A percentile compares a stretch with the other conserved stretches of the same genome.
Evolutionary conservation across 2,797 vertebrate genomes (phyloP).

Genomic region (Peromyscus aztecus): DNA sequence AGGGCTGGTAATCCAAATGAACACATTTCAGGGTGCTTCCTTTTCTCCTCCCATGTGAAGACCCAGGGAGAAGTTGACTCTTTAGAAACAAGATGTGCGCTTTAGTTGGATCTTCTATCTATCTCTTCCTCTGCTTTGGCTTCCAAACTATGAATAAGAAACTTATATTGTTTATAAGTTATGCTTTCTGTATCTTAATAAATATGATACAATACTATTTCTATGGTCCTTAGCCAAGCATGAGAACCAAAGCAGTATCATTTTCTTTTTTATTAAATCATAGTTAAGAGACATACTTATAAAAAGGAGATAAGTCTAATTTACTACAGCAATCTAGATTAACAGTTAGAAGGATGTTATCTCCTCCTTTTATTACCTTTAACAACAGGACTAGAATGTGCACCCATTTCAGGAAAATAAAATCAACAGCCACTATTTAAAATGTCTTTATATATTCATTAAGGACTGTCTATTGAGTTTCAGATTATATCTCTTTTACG

Average conservation of each 20-base stretch:
- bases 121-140: neutral
- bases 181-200: neutral
- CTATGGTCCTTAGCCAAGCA: neutral
- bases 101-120: neutral
- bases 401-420: neutral
- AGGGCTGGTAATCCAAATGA: fast-evolving
- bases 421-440: neutral
- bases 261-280: neutral
- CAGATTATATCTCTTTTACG: neutral
- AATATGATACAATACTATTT: neutral
- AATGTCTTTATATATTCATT: neutral
- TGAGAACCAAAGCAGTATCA: neutral
- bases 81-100: neutral
- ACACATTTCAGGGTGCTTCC: too few species aligned
- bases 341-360: neutral
- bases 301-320: neutral
- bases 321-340: neutral
- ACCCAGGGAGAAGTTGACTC: neutral
- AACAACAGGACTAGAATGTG: neutral
- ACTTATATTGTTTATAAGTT: neutral
- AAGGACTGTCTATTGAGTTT: slow-evolving; percentile 29
- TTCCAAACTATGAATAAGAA: neutral
- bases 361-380: neutral
- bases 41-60: neutral
- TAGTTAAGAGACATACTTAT: neutral